Evolutionary conservation across 2,113 vertebrate species (phyloP).

Genomic region (Tyto alba): DNA sequence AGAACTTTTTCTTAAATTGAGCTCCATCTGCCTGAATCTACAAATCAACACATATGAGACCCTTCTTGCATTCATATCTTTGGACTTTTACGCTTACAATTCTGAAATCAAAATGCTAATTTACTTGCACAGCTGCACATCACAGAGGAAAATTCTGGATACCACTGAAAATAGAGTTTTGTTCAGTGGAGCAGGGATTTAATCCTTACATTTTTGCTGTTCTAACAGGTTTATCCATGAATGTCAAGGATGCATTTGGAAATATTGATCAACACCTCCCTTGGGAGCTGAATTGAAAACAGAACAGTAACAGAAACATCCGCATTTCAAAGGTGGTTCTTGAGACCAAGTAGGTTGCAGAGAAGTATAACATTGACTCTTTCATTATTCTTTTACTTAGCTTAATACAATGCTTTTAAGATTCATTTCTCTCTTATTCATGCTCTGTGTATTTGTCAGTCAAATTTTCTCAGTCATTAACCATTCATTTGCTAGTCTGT

Average conservation of each 20-base stretch:
- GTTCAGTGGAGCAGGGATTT: not conserved
- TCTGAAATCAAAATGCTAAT: not conserved
- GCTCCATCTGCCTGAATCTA: not conserved
- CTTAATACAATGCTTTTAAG: not conserved
- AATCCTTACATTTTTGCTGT: not conserved
- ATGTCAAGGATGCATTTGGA: fast-evolving
- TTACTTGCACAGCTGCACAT: not conserved
- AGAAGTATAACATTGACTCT: not conserved
- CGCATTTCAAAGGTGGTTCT: not conserved
- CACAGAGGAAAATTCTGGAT: not conserved
- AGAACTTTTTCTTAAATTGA: not conserved
- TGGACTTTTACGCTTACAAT: not conserved
- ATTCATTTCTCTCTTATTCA: constrained; percentile 10
- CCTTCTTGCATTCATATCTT: not conserved
- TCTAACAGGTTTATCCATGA: not conserved
- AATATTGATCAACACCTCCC: not conserved
- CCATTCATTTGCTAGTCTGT: constrained; percentile 5
- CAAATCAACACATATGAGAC: not conserved
- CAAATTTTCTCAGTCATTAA: constrained; percentile 41
- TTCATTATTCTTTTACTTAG: not conserved
- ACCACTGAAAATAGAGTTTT: not conserved
- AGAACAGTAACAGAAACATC: not conserved
- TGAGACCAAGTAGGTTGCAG: not conserved
- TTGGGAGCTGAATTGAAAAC: not conserved
- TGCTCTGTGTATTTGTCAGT: constrained; percentile 1